Evolutionary conservation across 2,888 invertebrate genomes (phyloP).

Genomic region (Listrodromus nycthemerus): DNA sequence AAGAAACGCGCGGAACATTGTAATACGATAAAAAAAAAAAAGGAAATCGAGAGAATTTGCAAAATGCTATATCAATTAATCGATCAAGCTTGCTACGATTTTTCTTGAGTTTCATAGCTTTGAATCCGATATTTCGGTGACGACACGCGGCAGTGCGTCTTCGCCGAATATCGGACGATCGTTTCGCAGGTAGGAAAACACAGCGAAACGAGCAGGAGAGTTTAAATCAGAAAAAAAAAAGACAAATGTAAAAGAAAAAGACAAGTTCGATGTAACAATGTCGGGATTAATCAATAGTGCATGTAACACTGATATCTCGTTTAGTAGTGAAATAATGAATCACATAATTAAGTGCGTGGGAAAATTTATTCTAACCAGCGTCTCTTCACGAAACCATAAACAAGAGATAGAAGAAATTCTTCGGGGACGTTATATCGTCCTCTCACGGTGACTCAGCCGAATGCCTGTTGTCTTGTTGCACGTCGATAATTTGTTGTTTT

Average conservation of each 20-base stretch:
- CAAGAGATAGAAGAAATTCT: not conserved
- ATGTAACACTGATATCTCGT: constrained; percentile 49
- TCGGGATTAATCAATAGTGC: constrained; percentile 62
- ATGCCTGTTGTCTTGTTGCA: constrained; percentile 39
- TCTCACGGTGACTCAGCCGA: constrained; percentile 4
- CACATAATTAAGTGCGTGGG: constrained; percentile 59
- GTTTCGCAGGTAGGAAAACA: constrained; percentile 41
- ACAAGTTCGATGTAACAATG: constrained; percentile 56
- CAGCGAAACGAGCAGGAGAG: constrained; percentile 45
- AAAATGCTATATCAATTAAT: constrained; percentile 21
- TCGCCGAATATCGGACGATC: constrained; percentile 45
- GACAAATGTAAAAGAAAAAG: constrained; percentile 35
- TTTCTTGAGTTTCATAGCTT: constrained; percentile 20
- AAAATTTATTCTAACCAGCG: constrained; percentile 57
- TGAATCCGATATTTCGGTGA: constrained; percentile 23
- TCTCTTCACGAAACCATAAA: constrained; percentile 27
- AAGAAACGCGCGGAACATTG: constrained; percentile 27
- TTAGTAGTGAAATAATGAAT: constrained; percentile 64
- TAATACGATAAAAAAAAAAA: not conserved
- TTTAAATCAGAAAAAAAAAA: constrained; percentile 37
- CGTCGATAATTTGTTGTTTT: constrained; percentile 11
- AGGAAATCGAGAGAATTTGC: constrained; percentile 7
- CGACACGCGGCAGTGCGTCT: constrained; percentile 18
- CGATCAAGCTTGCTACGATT: constrained; percentile 29
- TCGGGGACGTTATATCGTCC: constrained; percentile 1